A percentile compares a stretch with the other conserved stretches of the same genome.
These are phyloP conservation scores for Xiphorhynchus elegans DNA, from an alignment of 2,113 vertebrate genomes.

Conservation along the genomic window DNA sequence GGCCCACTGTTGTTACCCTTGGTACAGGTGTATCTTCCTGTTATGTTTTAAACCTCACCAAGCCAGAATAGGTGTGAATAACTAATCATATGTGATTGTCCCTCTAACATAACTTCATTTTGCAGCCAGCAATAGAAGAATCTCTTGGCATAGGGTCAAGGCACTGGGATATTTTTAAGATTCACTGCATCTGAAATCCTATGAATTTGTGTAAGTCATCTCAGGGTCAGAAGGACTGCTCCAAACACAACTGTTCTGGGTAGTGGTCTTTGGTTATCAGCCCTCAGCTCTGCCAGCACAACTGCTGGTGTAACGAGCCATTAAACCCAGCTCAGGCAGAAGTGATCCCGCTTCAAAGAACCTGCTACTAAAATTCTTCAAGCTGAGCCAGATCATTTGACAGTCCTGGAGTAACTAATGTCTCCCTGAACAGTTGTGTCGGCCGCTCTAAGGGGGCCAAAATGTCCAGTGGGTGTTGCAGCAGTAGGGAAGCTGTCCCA, in stretches of 20 bases:
- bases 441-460: not conserved
- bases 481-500: not conserved
- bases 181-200: not conserved
- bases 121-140: not conserved
- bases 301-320: constrained; percentile 14
- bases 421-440: not conserved
- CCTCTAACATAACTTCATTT: not conserved
- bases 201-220: not conserved
- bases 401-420: not conserved
- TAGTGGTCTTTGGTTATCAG: not conserved
- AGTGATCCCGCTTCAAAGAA: not conserved
- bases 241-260: not conserved
- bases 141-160: not conserved
- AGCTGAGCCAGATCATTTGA: not conserved
- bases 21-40: not conserved
- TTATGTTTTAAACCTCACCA: not conserved
- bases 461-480: not conserved
- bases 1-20: not conserved
- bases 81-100: not conserved
- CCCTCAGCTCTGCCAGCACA: constrained; percentile 19
- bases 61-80: not conserved
- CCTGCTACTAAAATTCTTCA: not conserved
- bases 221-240: not conserved
- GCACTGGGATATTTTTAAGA: not conserved
- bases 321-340: constrained; percentile 12